A percentile compares a stretch with the other conserved stretches of the same genome.
Evolutionary conservation across 2,888 invertebrate genomes (phyloP).

Genomic region (Lepidochitona cinerea): DNA sequence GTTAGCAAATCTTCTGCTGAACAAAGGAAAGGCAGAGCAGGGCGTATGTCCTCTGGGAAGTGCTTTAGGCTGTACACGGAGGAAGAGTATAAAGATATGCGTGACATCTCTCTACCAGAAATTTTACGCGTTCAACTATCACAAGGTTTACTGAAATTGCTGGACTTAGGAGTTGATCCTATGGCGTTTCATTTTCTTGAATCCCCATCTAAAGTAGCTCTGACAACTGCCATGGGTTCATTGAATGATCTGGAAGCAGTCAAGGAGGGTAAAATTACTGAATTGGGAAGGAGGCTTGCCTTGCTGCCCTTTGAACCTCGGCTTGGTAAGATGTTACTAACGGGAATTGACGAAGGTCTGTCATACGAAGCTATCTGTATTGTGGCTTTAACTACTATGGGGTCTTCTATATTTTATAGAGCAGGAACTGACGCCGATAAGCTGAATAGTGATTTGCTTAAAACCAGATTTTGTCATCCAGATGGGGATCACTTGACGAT

Average conservation of each 20-base stretch:
- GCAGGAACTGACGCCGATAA: conserved; percentile 51
- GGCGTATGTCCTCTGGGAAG: conserved; percentile 66
- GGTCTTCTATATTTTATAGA: conserved; percentile 60
- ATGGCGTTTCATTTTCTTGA: conserved; percentile 66
- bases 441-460: conserved; percentile 46
- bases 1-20: conserved; percentile 68
- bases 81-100: conserved; percentile 59
- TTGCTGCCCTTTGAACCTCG: conserved; percentile 63
- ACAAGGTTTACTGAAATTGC: conserved; percentile 60
- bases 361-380: conserved; percentile 56
- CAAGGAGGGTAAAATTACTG: conserved; percentile 48
- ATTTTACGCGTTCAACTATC: conserved; percentile 62
- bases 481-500: conserved; percentile 60
- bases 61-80: conserved; percentile 68
- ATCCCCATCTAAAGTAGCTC: conserved; percentile 49
- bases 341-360: conserved; percentile 41
- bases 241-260: conserved; percentile 59
- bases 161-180: conserved; percentile 60
- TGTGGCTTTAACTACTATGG: conserved; percentile 54
- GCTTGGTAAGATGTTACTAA: conserved; percentile 50
- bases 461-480: conserved; percentile 52
- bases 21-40: conserved; percentile 71
- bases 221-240: conserved; percentile 47
- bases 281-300: conserved; percentile 60
- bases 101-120: conserved; percentile 60